Conservation (phyloP, 1,140 invertebrate species). For the Drosophila chauvacae region DNA sequence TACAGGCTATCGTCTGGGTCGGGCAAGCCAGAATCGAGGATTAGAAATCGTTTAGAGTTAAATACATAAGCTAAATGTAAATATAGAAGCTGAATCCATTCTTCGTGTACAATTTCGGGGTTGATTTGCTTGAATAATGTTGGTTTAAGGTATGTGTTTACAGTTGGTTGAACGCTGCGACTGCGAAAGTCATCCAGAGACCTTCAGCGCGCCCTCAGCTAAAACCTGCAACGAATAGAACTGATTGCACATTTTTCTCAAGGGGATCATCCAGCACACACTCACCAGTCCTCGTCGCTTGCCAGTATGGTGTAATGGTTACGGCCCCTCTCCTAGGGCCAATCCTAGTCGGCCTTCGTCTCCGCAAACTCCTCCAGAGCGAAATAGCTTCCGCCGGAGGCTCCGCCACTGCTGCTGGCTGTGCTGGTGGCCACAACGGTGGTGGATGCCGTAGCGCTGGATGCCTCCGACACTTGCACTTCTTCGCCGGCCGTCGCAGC, state of each 20-base stretch:
- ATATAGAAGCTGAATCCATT: conserved; percentile 37
- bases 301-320: conserved; percentile 67
- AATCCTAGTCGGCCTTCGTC: conserved; percentile 76
- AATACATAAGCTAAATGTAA: conserved; percentile 75
- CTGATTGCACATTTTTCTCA: background rate
- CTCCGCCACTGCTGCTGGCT: conserved; percentile 59
- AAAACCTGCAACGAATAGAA: conserved; percentile 45
- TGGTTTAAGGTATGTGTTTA: conserved; percentile 19
- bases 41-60: conserved; percentile 33
- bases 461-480: conserved; percentile 59
- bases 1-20: conserved; percentile 10
- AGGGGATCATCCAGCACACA: background rate
- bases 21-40: conserved; percentile 8
- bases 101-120: conserved; percentile 23
- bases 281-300: conserved; percentile 73
- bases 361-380: conserved; percentile 77
- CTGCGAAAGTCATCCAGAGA: conserved; percentile 53
- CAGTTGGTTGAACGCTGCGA: conserved; percentile 14
- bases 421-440: conserved; percentile 64
- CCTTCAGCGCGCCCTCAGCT: conserved; percentile 39
- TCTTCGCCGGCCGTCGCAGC: conserved; percentile 49
- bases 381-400: conserved; percentile 70
- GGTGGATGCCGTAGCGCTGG: conserved; percentile 40
- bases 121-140: conserved; percentile 12
- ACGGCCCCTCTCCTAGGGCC: conserved; percentile 63